Conservation (phyloP, 2,888 invertebrate species). For the Conus canariensis region DNA sequence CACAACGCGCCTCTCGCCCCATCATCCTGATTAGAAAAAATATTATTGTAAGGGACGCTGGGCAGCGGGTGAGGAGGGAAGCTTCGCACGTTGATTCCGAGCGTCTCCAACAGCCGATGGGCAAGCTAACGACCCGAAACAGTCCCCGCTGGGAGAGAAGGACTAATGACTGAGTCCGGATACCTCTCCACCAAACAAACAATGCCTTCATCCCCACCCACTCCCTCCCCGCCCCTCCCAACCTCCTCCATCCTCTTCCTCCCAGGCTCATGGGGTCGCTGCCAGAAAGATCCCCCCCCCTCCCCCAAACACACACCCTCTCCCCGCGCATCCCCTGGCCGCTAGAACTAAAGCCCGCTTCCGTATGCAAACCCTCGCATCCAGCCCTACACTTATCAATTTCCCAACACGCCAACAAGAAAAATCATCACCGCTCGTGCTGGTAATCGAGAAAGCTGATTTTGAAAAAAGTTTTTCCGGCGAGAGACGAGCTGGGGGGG, state of each 20-base stretch:
- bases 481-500: not conserved
- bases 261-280: not conserved
- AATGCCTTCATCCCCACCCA: no score
- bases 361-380: not conserved
- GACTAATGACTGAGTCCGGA: conserved; percentile 1
- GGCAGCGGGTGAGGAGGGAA: not conserved
- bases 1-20: not conserved
- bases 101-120: not conserved
- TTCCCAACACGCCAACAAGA: not conserved
- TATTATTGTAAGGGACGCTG: not conserved
- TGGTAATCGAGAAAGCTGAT: conserved; percentile 22
- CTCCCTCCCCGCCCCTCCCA: no score
- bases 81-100: not conserved
- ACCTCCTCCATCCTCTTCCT: not conserved
- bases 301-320: not conserved
- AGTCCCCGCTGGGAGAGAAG: not conserved
- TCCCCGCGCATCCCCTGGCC: not conserved
- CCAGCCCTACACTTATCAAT: conserved; percentile 3
- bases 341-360: not conserved
- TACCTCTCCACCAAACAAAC: conserved; percentile 2
- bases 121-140: conserved; percentile 12
- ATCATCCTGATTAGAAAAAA: not conserved
- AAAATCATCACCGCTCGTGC: not conserved
- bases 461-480: not conserved
- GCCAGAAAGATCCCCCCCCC: not conserved